phyloP scores from a whole-genome alignment of 2,113 vertebrate species.

The Diadophis punctatus region DNA sequence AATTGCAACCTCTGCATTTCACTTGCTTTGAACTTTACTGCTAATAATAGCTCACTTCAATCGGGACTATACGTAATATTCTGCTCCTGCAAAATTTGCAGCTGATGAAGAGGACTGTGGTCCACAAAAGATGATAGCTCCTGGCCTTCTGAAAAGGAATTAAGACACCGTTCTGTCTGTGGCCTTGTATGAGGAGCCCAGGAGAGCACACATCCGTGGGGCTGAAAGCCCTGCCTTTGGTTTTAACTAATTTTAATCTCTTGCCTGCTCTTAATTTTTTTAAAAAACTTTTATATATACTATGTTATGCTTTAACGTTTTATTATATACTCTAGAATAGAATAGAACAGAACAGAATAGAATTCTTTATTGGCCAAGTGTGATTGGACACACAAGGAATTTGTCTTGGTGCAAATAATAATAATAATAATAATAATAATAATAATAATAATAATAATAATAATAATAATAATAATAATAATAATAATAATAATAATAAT shows the following conservation, averaged over 20 bases:
- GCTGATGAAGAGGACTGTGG: neutral
- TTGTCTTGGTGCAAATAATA: too few relatives aligned
- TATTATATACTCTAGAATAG: neutral
- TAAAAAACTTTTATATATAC: neutral
- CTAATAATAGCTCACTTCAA: neutral
- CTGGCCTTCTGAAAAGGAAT: neutral
- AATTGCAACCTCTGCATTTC: neutral
- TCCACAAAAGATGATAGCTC: neutral
- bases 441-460: too few relatives aligned
- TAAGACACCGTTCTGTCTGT: neutral
- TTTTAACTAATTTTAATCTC: neutral
- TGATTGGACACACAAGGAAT: too few relatives aligned
- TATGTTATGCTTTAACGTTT: neutral
- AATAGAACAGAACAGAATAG: too few relatives aligned
- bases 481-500: too few relatives aligned
- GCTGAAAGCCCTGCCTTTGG: neutral
- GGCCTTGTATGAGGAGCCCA: neutral
- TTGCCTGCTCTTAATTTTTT: neutral
- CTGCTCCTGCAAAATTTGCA: neutral
- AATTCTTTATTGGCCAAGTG: too few relatives aligned
- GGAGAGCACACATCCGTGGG: neutral
- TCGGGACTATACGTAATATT: neutral
- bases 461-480: too few relatives aligned
- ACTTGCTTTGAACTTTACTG: neutral
- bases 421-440: too few relatives aligned